Base-by-base conservation (phyloP, 2,113 vertebrate genomes). In the Thermophis baileyi region DNA sequence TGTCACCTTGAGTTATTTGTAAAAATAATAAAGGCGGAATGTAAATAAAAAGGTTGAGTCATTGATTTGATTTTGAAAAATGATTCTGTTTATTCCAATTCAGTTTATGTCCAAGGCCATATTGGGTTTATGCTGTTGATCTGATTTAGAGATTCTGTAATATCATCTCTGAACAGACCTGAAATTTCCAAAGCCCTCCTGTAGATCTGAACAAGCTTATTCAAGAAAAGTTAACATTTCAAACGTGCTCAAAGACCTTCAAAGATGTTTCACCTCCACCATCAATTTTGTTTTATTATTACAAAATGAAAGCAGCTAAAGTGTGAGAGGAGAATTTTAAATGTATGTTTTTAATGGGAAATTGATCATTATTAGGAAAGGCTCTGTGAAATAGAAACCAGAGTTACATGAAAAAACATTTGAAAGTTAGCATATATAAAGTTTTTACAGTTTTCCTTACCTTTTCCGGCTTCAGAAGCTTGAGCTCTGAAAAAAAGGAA, bases 401-500 rank as follows among this genome's bases (percentile, higher is more conserved):
- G 30, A 69, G 12, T 0, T 22, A 54, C 6, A 0, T n/a, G 6
- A 60, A 69, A 3, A 51, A 6, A 8, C 0, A 7, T 7, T 6
- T 8, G 24, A 3, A 89, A 14, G 3, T n/a, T 57, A 4, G 1
- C 30, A 46, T 0, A 87, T n/a, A 0, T 50, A 60, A 49, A 57
- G 3, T 47, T 53, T 63, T 90, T 93, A 87, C 0, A 85, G 0
- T 10, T 95, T 89, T 30, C 88, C 95, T 93, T 97, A 97, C 97
- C 96, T 97, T 94, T 95, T 35, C 49, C 97, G 2, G 96, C 95
- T 53, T 97, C 97, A 69, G 98, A 97, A 35, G 98, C 96, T 55
- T 98, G 98, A 53, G 98, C 92, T 91, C 98, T 99, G 94, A 40
- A 89, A 12, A 89, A 55, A 90, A 90, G 4, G 0, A 35, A 91